Percentiles rank a stretch among this genome's conserved stretches.
These are phyloP conservation scores for Cephalopachus bancanus DNA, from an alignment of 2,797 vertebrate species.

Conservation along the genomic window DNA sequence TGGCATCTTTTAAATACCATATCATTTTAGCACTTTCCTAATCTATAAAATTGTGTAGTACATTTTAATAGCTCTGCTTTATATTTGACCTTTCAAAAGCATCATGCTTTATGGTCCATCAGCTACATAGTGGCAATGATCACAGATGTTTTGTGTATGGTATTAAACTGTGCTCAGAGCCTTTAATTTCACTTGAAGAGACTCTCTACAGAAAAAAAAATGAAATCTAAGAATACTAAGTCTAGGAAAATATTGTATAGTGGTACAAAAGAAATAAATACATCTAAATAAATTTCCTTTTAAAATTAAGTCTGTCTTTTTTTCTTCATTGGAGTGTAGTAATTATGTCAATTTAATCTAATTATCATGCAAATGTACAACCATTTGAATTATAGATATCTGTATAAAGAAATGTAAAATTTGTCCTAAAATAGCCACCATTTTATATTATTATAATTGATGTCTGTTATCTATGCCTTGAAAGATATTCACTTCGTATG, in stretches of 20 bases:
- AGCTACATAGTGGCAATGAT: background rate
- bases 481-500: background rate
- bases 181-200: conserved; percentile 27
- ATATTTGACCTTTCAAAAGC: conserved; percentile 72
- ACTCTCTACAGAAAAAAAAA: background rate
- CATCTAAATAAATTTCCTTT: background rate
- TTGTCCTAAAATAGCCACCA: background rate
- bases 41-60: conserved; percentile 60
- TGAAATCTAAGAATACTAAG: background rate
- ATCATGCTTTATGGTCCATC: conserved; percentile 57
- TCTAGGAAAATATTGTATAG: background rate
- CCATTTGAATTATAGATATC: background rate
- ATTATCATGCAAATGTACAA: background rate
- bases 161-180: background rate
- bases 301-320: background rate
- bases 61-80: conserved; percentile 69
- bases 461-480: background rate
- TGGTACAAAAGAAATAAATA: background rate
- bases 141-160: conserved; percentile 38
- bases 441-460: background rate
- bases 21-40: conserved; percentile 42
- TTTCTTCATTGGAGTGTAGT: background rate
- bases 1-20: conserved; percentile 69
- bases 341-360: background rate
- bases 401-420: background rate